Evolutionary conservation across 2,888 invertebrate genomes (phyloP), one percentile per base, ranked within the genome.

Genomic region (Tortrix viridana): DNA sequence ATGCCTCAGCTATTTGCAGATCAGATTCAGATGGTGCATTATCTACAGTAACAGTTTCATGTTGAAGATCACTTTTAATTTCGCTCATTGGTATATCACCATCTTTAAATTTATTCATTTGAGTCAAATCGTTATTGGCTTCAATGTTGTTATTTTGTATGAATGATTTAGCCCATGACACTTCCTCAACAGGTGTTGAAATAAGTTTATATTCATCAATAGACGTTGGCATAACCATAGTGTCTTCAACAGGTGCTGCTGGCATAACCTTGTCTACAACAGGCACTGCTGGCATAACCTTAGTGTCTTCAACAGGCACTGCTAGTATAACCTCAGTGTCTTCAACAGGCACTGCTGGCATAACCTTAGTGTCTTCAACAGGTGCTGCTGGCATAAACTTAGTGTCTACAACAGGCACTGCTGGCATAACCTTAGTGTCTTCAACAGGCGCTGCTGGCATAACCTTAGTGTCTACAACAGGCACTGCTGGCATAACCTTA

Each of bases 1-100:
- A 82, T 2, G 92, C 82, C 75, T 92, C 91, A 18, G 92, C 92
- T 65, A 92, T 85, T 80, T 92, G 92, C 16, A 92, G 78, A 74
- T 90, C 92, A 14, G 91, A 91, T 77, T 92, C 92, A 20, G 92
- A 82, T 5, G 89, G 92, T 43, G 75, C 66, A 73, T 69, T 86
- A 67, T 86, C 79, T 3, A 56, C 53, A 12, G 57, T 46, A 19
- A 60, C 49, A 32, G 38, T n/a, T 52, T 62, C 65, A 18, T 41
- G 12, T 64, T 67, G 16, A 48, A 22, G 44, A 52, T 71, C 26
- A 63, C 69, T 74, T 5, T 66, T 65, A 16, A 67, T 65, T 32
- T 53, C 58, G 1, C 52, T 23, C 16, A 41, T 44, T 16, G 23
- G 38, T 41, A 12, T 12, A n/a, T 19, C 38, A 22, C 14, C 41